Base-by-base conservation (phyloP, 2,113 vertebrate genomes). In the Salvelinus namaycush region DNA sequence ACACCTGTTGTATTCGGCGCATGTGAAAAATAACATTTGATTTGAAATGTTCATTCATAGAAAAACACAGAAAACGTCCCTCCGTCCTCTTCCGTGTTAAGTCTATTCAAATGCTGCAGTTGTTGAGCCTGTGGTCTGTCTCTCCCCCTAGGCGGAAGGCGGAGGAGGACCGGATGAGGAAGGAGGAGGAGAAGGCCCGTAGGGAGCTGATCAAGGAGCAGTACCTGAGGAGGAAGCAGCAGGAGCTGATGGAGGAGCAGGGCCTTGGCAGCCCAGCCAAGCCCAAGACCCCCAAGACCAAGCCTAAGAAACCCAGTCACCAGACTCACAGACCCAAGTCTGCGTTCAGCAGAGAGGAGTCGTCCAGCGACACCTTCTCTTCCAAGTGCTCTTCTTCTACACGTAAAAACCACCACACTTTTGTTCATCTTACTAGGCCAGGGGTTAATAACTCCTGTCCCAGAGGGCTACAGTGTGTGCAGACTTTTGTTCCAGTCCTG, bases 151-250 rank as follows among this genome's bases (percentile, higher is more conserved):
- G 97, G 34, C 96, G 96, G 1, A 98, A 97, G 83, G 97, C 97
- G 0, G 97, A 99, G 75, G 97, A 98, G 74, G 97, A 99, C 0
- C 93, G 97, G 0, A 79, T 97, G 76, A 95, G 96, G 57, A 99
- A 99, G 65, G 97, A 99, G 5, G 97, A 99, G 54, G 97, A 99
- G 87, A 98, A 97, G 80, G 95, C 96, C 0, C 91, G 97, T 0
- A 89, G 96, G 22, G 97, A 99, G 16, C 93, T 99, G 0, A 99
- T 99, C 64, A 99, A 98, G 76, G 97, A 99, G 84, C 97, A 99
- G 3, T 98, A 99, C 79, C 81, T 99, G 68, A 90, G 93, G 24
- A 91, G 95, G 80, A 99, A 99, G 82, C 98, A 99, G 86, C 92
- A 96, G 81, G 95, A 96, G 20, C 90, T 97, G 18, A 77, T 98